Evolutionary conservation across 2,888 invertebrate species (phyloP), one percentile per base, ranked within the genome.

Genomic region (Malthinus flaveolus): DNA sequence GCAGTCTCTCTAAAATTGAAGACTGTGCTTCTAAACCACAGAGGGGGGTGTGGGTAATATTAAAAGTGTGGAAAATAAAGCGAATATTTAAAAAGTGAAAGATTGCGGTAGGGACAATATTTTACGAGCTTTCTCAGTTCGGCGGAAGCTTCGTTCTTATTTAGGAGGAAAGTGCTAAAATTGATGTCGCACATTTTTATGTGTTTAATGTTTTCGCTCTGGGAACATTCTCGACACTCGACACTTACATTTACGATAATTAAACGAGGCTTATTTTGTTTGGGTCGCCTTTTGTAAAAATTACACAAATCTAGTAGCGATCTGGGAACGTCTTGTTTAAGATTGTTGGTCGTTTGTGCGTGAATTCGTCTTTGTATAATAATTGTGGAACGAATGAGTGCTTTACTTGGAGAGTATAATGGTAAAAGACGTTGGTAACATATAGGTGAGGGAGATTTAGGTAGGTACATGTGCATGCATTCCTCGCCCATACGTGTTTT

Each of bases 401-500:
- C 50, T 9, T n/a, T 33, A 42, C 42, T 42, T 42, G 32, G 32
- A 31, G 5, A 33, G 34, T 35, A 48, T 31, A 46, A n/a, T 34
- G 49, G 56, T 42, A 45, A 39, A n/a, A 37, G 10, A 34, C 39
- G 50, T 53, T 53, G 44, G 37, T 36, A 44, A 57, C 13, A 47
- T 56, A 51, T 57, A 33, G 44, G 36, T 45, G 35, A 37, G 36
- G 33, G 35, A 15, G 33, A 36, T 37, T 31, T 49, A 15, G 32
- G 68, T 64, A 69, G 31, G 34, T 35, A 36, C 37, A 49, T 51
- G 49, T 69, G 68, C 64, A 54, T 49, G 59, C 54, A 63, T 65
- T 62, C 64, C 58, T 61, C 55, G 60, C 55, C 64, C 65, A 69
- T 71, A 71, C 70, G 63, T 71, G 71, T 72, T 72, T 72, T 71